These are phyloP conservation scores for Lysandra coridon DNA, from an alignment of 2,888 invertebrate species.

Conservation along the genomic window DNA sequence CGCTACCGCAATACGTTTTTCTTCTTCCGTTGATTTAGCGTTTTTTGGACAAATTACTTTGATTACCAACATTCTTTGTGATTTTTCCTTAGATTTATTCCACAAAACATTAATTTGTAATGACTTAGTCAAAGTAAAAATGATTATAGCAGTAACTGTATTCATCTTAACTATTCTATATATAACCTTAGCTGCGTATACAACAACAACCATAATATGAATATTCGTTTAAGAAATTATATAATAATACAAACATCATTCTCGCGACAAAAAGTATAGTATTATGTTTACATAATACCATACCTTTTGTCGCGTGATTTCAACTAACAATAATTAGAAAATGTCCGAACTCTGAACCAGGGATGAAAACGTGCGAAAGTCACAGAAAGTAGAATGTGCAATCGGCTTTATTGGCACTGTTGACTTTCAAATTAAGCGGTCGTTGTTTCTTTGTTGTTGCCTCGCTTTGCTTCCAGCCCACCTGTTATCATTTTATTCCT, in stretches of 20 bases:
- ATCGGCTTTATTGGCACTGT: neutral
- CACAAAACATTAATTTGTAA: neutral
- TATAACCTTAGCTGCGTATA: no score
- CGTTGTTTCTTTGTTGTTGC: slow-evolving; percentile 35
- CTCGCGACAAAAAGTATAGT: no score
- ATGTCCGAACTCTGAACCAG: neutral
- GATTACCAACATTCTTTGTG: neutral
- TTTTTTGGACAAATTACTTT: neutral
- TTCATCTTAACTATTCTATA: no score
- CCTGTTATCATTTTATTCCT: slow-evolving; percentile 40
- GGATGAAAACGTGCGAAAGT: slow-evolving; percentile 3
- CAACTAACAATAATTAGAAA: neutral
- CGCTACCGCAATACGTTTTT: neutral
- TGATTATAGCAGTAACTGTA: no score
- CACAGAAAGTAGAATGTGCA: neutral
- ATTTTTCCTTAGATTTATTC: neutral
- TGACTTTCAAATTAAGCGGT: slow-evolving; percentile 34
- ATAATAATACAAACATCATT: no score
- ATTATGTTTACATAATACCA: no score
- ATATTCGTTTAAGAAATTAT: no score
- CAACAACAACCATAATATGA: no score
- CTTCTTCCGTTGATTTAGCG: neutral
- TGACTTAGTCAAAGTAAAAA: no score
- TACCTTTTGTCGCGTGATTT: no score
- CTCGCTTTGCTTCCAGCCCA: slow-evolving; percentile 33